A percentile compares a stretch with the other conserved stretches of the same genome.
phyloP scores from a whole-genome alignment of 2,888 invertebrate species.

The Actias luna region DNA sequence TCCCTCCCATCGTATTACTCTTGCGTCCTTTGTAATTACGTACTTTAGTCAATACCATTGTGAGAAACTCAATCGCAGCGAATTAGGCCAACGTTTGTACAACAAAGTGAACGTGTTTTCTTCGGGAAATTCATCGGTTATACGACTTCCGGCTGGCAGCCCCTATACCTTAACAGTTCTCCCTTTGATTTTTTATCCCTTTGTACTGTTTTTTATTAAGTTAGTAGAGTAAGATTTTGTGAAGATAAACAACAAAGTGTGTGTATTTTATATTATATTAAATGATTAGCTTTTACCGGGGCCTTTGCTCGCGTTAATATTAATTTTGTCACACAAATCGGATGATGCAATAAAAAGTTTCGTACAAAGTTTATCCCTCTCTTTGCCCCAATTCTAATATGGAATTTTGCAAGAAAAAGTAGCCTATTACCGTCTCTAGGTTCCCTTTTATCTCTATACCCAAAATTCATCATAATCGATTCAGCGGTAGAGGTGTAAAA shows the following conservation, averaged over 20 bases:
- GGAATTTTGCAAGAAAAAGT: no score
- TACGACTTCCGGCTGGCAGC: conserved; percentile 51
- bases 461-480: no score
- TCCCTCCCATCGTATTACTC: not conserved
- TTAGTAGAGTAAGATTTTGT: not conserved
- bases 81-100: conserved; percentile 45
- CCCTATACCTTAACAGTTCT: conserved; percentile 26
- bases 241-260: not conserved
- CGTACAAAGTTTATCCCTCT: no score
- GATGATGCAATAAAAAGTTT: no score
- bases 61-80: conserved; percentile 44
- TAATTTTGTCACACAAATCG: no score
- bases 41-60: conserved; percentile 23
- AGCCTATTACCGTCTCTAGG: no score
- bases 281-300: no score
- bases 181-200: not conserved
- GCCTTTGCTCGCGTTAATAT: no score
- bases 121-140: conserved; percentile 57
- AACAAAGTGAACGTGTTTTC: conserved; percentile 46
- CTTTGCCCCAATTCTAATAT: no score
- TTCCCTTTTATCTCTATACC: no score
- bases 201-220: not conserved
- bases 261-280: no score
- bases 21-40: conserved; percentile 1
- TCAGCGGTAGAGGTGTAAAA: no score